phyloP scores from a whole-genome alignment of 2,797 vertebrate species.

The Bradypodion pumilum region DNA sequence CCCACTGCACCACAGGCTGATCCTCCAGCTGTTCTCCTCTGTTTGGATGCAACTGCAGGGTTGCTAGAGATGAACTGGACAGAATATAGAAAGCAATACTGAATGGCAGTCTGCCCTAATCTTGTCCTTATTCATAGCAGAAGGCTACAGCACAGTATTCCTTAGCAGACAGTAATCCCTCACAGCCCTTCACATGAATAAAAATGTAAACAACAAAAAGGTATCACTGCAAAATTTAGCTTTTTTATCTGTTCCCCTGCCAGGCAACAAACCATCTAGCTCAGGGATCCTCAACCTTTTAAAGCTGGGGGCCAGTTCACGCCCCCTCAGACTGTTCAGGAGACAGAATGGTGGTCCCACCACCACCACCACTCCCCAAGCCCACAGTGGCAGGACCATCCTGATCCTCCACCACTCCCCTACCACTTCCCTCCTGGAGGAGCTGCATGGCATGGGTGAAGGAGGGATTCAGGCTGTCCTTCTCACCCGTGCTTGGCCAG shows the following conservation, averaged over 20 bases:
- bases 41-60: not conserved
- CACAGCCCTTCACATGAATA: not conserved
- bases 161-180: not conserved
- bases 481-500: too few species aligned
- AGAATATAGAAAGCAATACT: not conserved
- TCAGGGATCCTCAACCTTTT: too few species aligned
- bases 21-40: not conserved
- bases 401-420: too few species aligned
- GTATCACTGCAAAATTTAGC: not conserved
- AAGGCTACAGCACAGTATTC: not conserved
- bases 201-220: not conserved
- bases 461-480: too few species aligned
- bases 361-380: too few species aligned
- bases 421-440: too few species aligned
- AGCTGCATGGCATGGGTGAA: too few species aligned
- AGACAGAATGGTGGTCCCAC: too few species aligned
- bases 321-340: too few species aligned
- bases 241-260: not conserved
- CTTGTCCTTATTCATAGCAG: not conserved
- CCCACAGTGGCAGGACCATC: too few species aligned
- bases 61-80: not conserved
- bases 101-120: not conserved
- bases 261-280: not conserved
- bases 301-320: too few species aligned
- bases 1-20: too few species aligned